A percentile compares a stretch with the other conserved stretches of the same genome.
These are phyloP conservation scores for Lochmaea capreae DNA, from an alignment of 2,888 invertebrate genomes.

Conservation along the genomic window DNA sequence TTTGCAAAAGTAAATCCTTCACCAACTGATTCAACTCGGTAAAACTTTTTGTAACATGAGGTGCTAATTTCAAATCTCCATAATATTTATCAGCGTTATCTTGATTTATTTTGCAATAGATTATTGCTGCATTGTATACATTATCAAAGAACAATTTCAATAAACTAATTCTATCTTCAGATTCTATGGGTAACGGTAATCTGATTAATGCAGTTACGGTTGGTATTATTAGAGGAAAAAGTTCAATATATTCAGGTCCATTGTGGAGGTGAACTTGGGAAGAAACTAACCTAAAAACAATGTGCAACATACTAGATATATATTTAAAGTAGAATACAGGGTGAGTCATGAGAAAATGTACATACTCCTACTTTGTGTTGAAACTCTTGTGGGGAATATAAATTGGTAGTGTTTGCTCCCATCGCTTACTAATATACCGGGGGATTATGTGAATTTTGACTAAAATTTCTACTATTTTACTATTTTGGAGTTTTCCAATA, in stretches of 20 bases:
- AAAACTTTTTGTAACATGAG: constrained; percentile 57
- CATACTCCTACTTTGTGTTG: no score
- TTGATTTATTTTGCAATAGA: constrained; percentile 61
- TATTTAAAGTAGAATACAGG: no score
- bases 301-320: background rate
- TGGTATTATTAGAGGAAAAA: constrained; percentile 75
- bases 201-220: constrained; percentile 68
- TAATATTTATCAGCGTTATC: constrained; percentile 55
- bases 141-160: constrained; percentile 70
- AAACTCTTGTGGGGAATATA: no score
- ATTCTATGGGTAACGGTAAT: constrained; percentile 69
- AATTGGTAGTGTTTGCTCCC: no score
- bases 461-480: no score
- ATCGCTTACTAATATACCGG: no score
- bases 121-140: constrained; percentile 63
- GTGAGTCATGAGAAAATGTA: no score
- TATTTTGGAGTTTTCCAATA: no score
- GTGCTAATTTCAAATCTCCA: constrained; percentile 62
- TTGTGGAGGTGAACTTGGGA: constrained; percentile 61
- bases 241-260: constrained; percentile 68
- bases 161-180: constrained; percentile 75
- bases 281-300: constrained; percentile 51
- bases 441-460: no score
- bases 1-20: constrained; percentile 75
- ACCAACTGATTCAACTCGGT: constrained; percentile 74